phyloP scores from a whole-genome alignment of 2,888 invertebrate genomes.

The Uloborus plumipes region DNA sequence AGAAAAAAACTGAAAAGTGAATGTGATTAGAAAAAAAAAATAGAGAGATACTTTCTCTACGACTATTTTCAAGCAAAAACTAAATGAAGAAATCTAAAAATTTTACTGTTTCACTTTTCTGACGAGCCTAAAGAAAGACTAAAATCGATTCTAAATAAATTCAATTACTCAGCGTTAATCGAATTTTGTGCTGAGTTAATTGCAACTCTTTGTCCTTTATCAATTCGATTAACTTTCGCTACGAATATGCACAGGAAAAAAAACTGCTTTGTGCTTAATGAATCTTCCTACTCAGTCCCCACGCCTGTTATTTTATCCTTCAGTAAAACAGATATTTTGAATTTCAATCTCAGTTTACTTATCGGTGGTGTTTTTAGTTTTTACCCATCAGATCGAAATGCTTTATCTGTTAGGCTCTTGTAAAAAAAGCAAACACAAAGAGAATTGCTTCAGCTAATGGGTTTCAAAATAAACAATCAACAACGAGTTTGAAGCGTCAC shows the following conservation, averaged over 20 bases:
- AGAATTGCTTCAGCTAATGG: too few species aligned
- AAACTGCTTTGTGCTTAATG: not conserved
- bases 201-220: constrained; percentile 46
- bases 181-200: constrained; percentile 52
- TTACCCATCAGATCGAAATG: too few species aligned
- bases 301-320: too few species aligned
- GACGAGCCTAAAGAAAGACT: constrained; percentile 14
- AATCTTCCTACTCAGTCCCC: too few species aligned
- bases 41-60: not conserved
- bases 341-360: too few species aligned
- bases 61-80: not conserved
- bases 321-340: too few species aligned
- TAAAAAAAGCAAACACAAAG: too few species aligned
- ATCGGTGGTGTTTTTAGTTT: too few species aligned
- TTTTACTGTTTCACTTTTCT: constrained; percentile 10
- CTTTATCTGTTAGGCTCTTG: too few species aligned
- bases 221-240: constrained; percentile 42
- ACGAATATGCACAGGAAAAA: not conserved
- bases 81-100: constrained; percentile 1
- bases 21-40: not conserved
- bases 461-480: too few species aligned
- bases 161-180: constrained; percentile 41
- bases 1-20: not conserved
- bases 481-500: too few species aligned
- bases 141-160: constrained; percentile 46